Conservation (phyloP, 2,888 invertebrate species). For the Archips xylosteana region DNA sequence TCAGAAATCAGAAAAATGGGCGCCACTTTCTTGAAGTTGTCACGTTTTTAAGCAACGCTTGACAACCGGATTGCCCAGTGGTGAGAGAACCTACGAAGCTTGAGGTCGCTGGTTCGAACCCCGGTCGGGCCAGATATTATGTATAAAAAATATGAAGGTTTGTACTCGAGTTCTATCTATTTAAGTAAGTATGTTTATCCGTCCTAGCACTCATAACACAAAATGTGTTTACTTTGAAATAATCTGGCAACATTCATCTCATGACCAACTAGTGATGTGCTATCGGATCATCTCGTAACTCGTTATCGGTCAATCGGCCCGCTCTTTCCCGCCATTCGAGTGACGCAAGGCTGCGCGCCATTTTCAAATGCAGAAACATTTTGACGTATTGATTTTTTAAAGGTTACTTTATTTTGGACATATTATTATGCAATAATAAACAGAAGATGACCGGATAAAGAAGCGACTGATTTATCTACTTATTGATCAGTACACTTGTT, state of each 20-base stretch:
- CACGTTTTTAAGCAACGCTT: no score
- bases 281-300: conserved; percentile 29
- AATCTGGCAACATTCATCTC: conserved; percentile 46
- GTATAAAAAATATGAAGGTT: no score
- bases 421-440: conserved; percentile 17
- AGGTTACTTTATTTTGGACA: conserved; percentile 26
- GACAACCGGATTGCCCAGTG: no score
- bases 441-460: conserved; percentile 20
- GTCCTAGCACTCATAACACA: background rate
- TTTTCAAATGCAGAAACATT: conserved; percentile 26
- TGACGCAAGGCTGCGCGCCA: conserved; percentile 28
- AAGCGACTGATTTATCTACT: conserved; percentile 15
- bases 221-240: background rate
- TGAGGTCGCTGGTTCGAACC: no score
- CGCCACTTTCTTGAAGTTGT: no score
- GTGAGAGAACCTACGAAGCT: no score
- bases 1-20: no score
- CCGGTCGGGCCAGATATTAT: no score
- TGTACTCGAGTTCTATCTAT: no score
- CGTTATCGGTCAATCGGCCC: conserved; percentile 19
- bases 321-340: conserved; percentile 19
- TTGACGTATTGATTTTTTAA: conserved; percentile 32
- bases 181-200: no score
- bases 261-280: conserved; percentile 54
- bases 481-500: conserved; percentile 17